Base-by-base conservation (phyloP, 2,113 vertebrate genomes). In the Fulmarus glacialis region DNA sequence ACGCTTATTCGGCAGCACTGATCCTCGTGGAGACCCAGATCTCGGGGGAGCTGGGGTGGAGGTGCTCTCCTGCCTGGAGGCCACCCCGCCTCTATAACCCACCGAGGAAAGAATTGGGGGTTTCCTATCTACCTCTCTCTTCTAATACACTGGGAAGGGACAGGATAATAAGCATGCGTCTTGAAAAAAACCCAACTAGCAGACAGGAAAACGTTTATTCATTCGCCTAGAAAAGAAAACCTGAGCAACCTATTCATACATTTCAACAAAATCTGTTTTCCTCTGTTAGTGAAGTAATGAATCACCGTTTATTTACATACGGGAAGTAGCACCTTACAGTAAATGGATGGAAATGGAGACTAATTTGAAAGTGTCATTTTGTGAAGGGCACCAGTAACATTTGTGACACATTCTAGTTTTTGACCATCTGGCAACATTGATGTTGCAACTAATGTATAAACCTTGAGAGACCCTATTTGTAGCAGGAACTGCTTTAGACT, bases 371-470 rank as follows among this genome's bases (percentile, higher is more conserved):
- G 81, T 73, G 67, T 91, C 88, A 73, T 93, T 96, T 97, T 80
- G 90, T 83, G 87, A 95, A 96, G 86, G 91, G 91, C 68, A 88
- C 56, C 1, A 38, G 80, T 75, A 93, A 60, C 82, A 64, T 86
- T 93, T 80, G 85, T 89, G 92, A 96, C 73, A 95, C 55, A 24
- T 94, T 97, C 80, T 71, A 52, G 87, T 73, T 94, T 96, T 94
- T 95, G 95, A 96, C 95, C 97, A 97, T 97, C 96, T 97, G 97
- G 97, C 97, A 96, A 55, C 2, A 4, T 47, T 87, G 84, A 96
- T 80, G 88, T n/a, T n/a, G 82, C 74, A 96, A 96, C 66, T 90
- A 94, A 97, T 91, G 87, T 22, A 88, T 82, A 93, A 96, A 92
- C 81, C 93, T 95, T 85, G 50, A 89, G 95, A 97, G 96, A 95